A percentile compares a stretch with the other conserved stretches of the same genome.
These are phyloP conservation scores for Hydrophis major DNA, from an alignment of 2,797 vertebrate species.

Conservation along the genomic window DNA sequence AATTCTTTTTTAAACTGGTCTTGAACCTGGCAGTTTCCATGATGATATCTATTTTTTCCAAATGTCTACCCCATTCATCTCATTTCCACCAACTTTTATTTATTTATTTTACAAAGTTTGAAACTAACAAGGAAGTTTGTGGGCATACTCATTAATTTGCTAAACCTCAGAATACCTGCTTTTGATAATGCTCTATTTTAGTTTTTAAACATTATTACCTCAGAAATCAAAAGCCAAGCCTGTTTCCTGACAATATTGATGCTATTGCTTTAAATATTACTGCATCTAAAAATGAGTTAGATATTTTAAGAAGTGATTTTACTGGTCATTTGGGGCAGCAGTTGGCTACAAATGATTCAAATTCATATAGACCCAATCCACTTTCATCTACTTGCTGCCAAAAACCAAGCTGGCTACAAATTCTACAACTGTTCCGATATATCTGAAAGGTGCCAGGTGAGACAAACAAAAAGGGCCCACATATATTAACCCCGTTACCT, in stretches of 20 bases:
- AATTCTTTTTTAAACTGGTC: no score
- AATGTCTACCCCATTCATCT: not conserved
- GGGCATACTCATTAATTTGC: slow-evolving; percentile 1
- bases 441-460: not conserved
- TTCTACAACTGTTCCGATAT: not conserved
- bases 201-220: not conserved
- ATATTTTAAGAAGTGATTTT: not conserved
- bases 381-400: not conserved
- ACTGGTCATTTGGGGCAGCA: not conserved
- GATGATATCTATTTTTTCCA: not conserved
- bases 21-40: not conserved
- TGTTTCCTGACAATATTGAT: not conserved
- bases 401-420: not conserved
- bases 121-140: slow-evolving; percentile 21
- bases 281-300: not conserved
- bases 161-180: not conserved
- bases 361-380: no score
- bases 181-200: not conserved
- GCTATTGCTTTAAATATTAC: not conserved
- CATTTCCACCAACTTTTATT: not conserved
- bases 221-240: not conserved
- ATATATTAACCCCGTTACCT: not conserved
- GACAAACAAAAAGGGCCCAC: not conserved
- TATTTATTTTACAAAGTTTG: slow-evolving; percentile 4
- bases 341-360: not conserved